phyloP scores from a whole-genome alignment of 2,113 vertebrate genomes.

The Sula dactylatra region DNA sequence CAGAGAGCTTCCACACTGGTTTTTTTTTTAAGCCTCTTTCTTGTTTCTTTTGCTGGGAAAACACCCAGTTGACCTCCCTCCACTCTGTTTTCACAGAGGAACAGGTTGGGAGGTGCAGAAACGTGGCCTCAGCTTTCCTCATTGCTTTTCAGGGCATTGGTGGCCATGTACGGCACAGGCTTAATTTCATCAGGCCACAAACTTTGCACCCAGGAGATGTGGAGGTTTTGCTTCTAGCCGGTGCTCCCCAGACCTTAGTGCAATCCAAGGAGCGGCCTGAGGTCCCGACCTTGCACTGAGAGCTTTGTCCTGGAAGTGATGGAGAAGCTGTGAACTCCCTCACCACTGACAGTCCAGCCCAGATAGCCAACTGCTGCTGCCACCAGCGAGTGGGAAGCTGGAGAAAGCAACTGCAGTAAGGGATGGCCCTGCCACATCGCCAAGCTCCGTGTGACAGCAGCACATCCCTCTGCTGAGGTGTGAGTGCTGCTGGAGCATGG shows the following conservation, averaged over 20 bases:
- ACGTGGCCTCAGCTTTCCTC: not conserved
- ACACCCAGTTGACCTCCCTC: accelerated
- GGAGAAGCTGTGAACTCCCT: not conserved
- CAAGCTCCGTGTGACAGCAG: accelerated
- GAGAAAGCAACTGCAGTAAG: not conserved
- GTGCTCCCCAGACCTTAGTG: not conserved
- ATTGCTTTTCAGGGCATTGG: not conserved
- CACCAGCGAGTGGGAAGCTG: not conserved
- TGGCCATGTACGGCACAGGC: not conserved
- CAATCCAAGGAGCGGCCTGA: not conserved
- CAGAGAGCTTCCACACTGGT: not conserved
- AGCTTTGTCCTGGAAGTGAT: not conserved
- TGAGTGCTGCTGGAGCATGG: not conserved
- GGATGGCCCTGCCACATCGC: too few species aligned
- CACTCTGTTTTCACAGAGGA: not conserved
- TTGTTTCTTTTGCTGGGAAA: not conserved
- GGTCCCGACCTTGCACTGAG: not conserved
- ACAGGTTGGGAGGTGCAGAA: not conserved
- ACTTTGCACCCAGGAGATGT: not conserved
- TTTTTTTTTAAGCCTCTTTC: not conserved
- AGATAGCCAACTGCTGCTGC: not conserved
- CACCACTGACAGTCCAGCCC: not conserved
- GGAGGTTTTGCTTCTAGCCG: not conserved
- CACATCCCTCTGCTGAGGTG: not conserved
- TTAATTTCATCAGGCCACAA: not conserved